Percentiles rank a stretch among this genome's conserved stretches.
Conservation (phyloP, 1,140 invertebrate species). For the Ladona fulva region DNA sequence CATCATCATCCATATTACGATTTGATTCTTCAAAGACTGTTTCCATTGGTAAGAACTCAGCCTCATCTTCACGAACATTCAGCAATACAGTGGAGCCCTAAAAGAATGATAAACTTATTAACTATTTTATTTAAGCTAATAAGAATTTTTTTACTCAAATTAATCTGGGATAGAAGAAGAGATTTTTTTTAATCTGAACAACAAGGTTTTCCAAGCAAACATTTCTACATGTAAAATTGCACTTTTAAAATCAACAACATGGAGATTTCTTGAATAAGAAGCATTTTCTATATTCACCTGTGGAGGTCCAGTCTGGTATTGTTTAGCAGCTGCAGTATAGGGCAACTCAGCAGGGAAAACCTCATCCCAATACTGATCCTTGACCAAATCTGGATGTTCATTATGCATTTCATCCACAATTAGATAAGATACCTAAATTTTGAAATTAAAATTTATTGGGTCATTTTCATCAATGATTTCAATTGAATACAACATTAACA, state of each 20-base stretch:
- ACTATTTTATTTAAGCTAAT: too few relatives aligned
- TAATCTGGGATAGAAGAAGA: too few relatives aligned
- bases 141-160: too few relatives aligned
- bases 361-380: constrained; percentile 39
- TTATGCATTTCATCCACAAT: constrained; percentile 41
- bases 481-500: too few relatives aligned
- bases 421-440: constrained; percentile 30
- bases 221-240: too few relatives aligned
- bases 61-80: neutral
- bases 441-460: too few relatives aligned
- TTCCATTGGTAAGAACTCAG: neutral
- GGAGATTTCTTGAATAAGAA: too few relatives aligned
- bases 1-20: neutral
- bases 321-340: constrained; percentile 31
- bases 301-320: constrained; percentile 27
- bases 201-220: too few relatives aligned
- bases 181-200: too few relatives aligned
- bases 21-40: neutral
- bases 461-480: too few relatives aligned
- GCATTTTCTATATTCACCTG: constrained; percentile 5
- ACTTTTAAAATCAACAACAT: too few relatives aligned
- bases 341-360: constrained; percentile 32
- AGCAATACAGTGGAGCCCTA: neutral
- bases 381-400: constrained; percentile 35
- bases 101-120: neutral